Conservation (phyloP, 2,888 invertebrate species). For the Brachypalpus laphriformis region DNA sequence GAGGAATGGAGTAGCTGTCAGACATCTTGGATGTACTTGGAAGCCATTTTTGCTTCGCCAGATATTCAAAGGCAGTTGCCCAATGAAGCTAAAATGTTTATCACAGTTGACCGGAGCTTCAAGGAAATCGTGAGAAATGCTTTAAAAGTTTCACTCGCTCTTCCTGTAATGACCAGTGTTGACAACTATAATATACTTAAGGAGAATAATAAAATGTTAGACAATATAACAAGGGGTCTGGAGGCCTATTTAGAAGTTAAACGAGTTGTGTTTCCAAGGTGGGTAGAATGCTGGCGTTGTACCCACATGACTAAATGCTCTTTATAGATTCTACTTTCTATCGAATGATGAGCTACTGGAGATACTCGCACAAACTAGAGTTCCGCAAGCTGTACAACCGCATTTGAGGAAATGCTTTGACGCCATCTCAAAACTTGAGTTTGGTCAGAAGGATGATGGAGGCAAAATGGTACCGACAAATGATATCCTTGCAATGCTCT, state of each 20-base stretch:
- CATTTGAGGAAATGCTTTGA: constrained; percentile 95
- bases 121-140: constrained; percentile 93
- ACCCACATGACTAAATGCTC: background rate
- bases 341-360: constrained; percentile 95
- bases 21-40: constrained; percentile 96
- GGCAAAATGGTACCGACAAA: constrained; percentile 87
- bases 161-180: constrained; percentile 90
- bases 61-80: constrained; percentile 97
- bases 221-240: constrained; percentile 94
- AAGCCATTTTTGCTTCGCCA: constrained; percentile 96
- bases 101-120: constrained; percentile 94
- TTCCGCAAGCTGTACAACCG: constrained; percentile 95
- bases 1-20: constrained; percentile 96
- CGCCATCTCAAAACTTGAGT: constrained; percentile 90
- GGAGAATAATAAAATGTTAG: constrained; percentile 90
- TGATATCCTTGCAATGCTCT: constrained; percentile 94
- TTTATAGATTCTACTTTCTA: constrained; percentile 89
- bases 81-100: constrained; percentile 93
- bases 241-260: constrained; percentile 95
- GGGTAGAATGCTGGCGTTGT: background rate
- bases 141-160: constrained; percentile 91
- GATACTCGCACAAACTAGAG: constrained; percentile 94
- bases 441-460: constrained; percentile 86
- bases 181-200: constrained; percentile 88
- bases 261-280: constrained; percentile 92